Evolutionary conservation across 2,797 vertebrate genomes (phyloP), one percentile per base, ranked within the genome.

Genomic region (Takifugu ocellatus): DNA sequence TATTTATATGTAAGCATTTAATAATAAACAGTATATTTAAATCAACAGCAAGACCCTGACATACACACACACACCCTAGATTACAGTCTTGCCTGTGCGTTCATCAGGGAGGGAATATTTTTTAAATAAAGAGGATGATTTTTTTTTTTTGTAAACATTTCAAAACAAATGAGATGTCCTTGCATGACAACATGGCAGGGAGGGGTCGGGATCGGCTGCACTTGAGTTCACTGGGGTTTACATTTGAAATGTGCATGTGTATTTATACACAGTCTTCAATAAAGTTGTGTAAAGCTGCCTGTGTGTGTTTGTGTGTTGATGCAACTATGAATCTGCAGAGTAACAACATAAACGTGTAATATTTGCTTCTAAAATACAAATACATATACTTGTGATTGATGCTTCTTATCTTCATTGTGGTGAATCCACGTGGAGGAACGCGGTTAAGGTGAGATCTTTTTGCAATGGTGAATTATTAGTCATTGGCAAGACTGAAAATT

Each of bases 161-260:
- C n/a, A 46, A 82, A 77, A 81, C 64, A 48, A 48, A 48, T 10
- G 85, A 89, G 93, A 92, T 92, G 92, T 96, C 93, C 92, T 93
- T 94, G 96, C 96, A 97, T 98, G 97, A 95, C 81, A 90, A 79
- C 60, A 68, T 81, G 51, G 64, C 61, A 49, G 70, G 83, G 93
- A 90, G 93, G 91, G 93, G 91, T 93, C 91, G 91, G 93, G 92
- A 95, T 97, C 95, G 93, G 94, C 93, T 95, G 94, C 95, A 96
- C 94, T 97, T 94, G 93, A 94, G 92, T 96, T 98, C 93, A 98
- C 94, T 94, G 96, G 93, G 91, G 95, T 98, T 98, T 96, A 98
- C 95, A 98, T 95, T 96, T 96, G 93, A 98, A 94, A 92, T 94
- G 94, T 95, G 96, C 96, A 98, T 98, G 96, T 96, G 95, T 96